Evolutionary conservation across 2,797 vertebrate genomes (phyloP), one percentile per base, ranked within the genome.

Genomic region (Pterois miles): DNA sequence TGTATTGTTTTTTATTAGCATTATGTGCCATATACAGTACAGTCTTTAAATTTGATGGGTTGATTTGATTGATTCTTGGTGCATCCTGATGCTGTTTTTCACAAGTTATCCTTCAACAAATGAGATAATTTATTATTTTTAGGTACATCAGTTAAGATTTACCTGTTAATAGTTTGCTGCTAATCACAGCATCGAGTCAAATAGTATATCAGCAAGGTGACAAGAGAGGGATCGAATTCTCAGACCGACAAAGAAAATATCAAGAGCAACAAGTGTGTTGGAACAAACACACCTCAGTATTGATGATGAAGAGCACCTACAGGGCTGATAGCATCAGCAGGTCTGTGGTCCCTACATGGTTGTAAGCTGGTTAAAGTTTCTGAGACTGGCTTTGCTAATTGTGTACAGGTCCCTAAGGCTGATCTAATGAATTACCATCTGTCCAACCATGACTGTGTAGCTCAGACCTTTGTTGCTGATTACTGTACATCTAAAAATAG

Each of bases 321-420:
- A 74, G 40, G 67, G 50, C 29, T 78, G 43, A 83, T 57, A 53
- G 65, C 74, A 75, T 84, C 71, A 79, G 50, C 65, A 71, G 68
- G 66, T 48, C 63, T 74, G 71, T 76, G 71, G 82, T 82, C 73
- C 40, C 59, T 67, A 54, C 71, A 43, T 43, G 71, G 46, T 78
- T 73, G n/a, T 93, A 93, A 95, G 89, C 88, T 90, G 90, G 84
- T 92, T 93, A 88, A 91, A 83, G 90, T 82, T 89, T 84, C 73
- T 87, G 73, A 87, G 79, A 81, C 82, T 76, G 84, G 81, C 78
- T 88, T 88, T 86, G 78, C 92, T 94, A 93, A 93, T 90, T 89
- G 84, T 86, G 76, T 84, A 81, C 75, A 66, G 82, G 82, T 76
- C 75, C 68, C 68, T 85, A 85, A 92, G 80, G 68, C 82, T 89